Evolutionary conservation across 1,140 invertebrate species (phyloP).

Genomic region (Drosophila triauraria): DNA sequence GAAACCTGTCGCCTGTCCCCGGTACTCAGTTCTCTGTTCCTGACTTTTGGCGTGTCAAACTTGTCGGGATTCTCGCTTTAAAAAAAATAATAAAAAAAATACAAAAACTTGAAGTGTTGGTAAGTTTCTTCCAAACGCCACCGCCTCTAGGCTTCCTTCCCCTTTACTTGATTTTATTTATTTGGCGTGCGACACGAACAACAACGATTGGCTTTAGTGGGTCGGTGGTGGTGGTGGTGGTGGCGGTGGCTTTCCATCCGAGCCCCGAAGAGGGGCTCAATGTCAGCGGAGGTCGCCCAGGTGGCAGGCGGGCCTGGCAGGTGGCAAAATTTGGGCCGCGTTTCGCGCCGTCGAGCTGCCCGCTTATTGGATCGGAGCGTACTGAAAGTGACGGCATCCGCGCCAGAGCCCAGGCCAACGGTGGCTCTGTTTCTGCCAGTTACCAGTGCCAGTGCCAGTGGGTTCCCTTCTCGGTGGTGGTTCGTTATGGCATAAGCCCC

Average conservation of each 20-base stretch:
- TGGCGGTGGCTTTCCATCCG: not conserved
- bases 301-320: conserved; percentile 1
- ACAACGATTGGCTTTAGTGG: conserved; percentile 28
- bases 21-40: not conserved
- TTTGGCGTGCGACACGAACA: conserved; percentile 69
- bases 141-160: conserved; percentile 12
- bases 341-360: conserved; percentile 26
- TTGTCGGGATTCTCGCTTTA: conserved; percentile 25
- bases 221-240: conserved; percentile 1
- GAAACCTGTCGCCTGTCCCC: not conserved
- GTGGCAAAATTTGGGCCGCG: conserved; percentile 34
- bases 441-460: not conserved
- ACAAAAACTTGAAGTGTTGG: conserved; percentile 35
- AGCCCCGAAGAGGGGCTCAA: conserved; percentile 25
- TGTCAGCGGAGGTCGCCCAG: conserved; percentile 54
- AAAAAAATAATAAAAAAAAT: not conserved
- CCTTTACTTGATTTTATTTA: conserved; percentile 26
- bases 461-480: conserved; percentile 33
- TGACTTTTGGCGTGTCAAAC: conserved; percentile 38
- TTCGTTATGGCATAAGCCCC: conserved; percentile 75
- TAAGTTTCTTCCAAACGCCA: conserved; percentile 22
- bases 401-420: conserved; percentile 22
- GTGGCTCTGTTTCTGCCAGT: conserved; percentile 7
- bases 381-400: conserved; percentile 77
- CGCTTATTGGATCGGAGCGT: conserved; percentile 41